Base-by-base conservation (phyloP, 2,113 vertebrate genomes). In the Xiphophorus maculatus region DNA sequence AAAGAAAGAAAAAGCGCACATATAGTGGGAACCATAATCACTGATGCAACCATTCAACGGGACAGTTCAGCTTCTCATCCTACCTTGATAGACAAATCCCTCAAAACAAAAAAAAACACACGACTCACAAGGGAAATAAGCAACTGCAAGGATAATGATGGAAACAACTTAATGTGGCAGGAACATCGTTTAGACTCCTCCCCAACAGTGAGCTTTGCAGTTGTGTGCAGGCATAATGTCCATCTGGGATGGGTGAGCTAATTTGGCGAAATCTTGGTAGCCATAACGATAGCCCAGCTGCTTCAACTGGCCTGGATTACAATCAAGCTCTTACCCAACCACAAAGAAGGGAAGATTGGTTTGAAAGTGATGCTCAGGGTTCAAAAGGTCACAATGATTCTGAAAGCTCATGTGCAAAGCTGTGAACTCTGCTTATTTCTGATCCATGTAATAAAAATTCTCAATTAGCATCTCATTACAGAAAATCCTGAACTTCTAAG, bases 41-140 rank as follows among this genome's bases (percentile, higher is more conserved):
- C 88, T 79, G 89, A 91, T 79, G 83, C 76, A 79, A 88, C 81
- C 69, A 64, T 88, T 88, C 76, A 73, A 83, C 73, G 68, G 71
- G 87, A 83, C 81, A 73, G 79, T 88, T 71, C 87, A 86, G 88
- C 88, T 80, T 86, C 83, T 37, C 90, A 88, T 83, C 63, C 84
- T 77, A 84, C 82, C 86, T 83, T 86, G 89, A 93, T 90, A 87
- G 84, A 89, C 80, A 71, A 87, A 87, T 90, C 81, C 84, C 74
- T 90, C 91, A 89, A 85, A 91, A 87, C 84, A 80, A 86, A 87
- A 91, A 48, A 48, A n/a, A 19, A 88, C 85, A 84, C 88, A 92
- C 71, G 90, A 73, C 90, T 90, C 89, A 90, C 88, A 37, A 33
- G 91, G 92, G 91, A 93, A 93, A 92, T 92, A 89, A 93, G 86